phyloP scores from a whole-genome alignment of 2,113 vertebrate genomes.

The Nothoprocta perdicaria region DNA sequence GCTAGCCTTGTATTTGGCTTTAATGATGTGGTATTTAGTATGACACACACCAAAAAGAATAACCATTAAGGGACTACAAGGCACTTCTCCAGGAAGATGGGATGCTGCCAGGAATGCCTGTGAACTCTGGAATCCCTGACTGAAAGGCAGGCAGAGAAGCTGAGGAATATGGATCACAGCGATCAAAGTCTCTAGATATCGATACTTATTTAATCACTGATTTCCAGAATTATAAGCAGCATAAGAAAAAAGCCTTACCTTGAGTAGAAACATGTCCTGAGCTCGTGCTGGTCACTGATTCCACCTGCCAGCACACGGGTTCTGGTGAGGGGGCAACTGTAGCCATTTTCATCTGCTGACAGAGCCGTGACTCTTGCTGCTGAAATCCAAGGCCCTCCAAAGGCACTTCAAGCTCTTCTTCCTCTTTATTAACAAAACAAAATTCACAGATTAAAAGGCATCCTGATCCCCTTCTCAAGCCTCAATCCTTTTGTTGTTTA shows the following conservation, averaged over 20 bases:
- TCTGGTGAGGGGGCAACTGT: slow-evolving; percentile 78
- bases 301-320: slow-evolving; percentile 80
- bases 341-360: slow-evolving; percentile 88
- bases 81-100: background rate
- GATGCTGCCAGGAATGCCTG: background rate
- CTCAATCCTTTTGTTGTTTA: background rate
- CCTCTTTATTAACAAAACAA: slow-evolving; percentile 69
- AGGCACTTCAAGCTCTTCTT: slow-evolving; percentile 82
- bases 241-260: slow-evolving; percentile 71
- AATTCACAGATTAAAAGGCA: slow-evolving; percentile 60
- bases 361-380: slow-evolving; percentile 84
- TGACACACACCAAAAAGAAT: background rate
- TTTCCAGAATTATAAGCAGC: background rate
- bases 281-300: slow-evolving; percentile 78
- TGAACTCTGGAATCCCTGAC: background rate
- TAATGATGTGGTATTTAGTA: background rate
- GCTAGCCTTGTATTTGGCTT: background rate
- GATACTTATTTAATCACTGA: background rate
- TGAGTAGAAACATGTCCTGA: slow-evolving; percentile 73
- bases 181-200: background rate
- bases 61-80: background rate
- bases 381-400: slow-evolving; percentile 82
- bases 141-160: background rate
- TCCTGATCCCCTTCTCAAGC: background rate
- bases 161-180: background rate